Base-by-base conservation (phyloP, 2,888 invertebrate genomes). In the Plemyria rubiginata region DNA sequence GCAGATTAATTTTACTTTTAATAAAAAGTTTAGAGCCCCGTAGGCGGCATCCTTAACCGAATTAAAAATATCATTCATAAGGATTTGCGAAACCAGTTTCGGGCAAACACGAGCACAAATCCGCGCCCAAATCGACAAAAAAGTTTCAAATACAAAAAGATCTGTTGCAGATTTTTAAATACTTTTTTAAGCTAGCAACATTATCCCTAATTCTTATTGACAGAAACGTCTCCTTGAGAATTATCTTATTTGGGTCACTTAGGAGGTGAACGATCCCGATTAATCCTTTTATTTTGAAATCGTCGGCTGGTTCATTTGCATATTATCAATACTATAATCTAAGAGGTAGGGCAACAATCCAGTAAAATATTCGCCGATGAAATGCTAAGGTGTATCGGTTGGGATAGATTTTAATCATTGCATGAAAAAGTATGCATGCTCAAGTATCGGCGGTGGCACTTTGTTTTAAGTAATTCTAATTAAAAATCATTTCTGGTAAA, bases 181-280 rank as follows among this genome's bases (percentile, higher is more conserved):
- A 72, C 38, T 71, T 80, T 80, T 81, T 80, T 70, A 78, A 76
- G 74, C 82, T 83, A 83, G 82, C 86, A 87, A 85, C 85, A 84
- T 84, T 82, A 87, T 87, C 79, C 80, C 78, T 90, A 90, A 90
- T 90, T 84, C 86, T 84, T 85, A 87, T 86, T 88, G 90, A 90
- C 88, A 88, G 86, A 79, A 72, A 67, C 74, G 77, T 79, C 79
- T 79, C 60, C 60, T 60, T 84, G 76, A 74, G 81, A 82, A 82
- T 88, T 85, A 86, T 88, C 84, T 89, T 91, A 90, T 90, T 89
- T 90, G 86, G 90, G 90, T 90, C 90, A 91, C 81, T 86, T 85
- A 80, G 74, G 76, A 83, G 90, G 86, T 75, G 88, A 87, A 81
- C 77, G 90, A 87, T 86, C 90, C 77, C 80, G 62, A 72, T 77